Conservation (phyloP, 2,888 invertebrate genomes). For the Perizoma affinitatum region DNA sequence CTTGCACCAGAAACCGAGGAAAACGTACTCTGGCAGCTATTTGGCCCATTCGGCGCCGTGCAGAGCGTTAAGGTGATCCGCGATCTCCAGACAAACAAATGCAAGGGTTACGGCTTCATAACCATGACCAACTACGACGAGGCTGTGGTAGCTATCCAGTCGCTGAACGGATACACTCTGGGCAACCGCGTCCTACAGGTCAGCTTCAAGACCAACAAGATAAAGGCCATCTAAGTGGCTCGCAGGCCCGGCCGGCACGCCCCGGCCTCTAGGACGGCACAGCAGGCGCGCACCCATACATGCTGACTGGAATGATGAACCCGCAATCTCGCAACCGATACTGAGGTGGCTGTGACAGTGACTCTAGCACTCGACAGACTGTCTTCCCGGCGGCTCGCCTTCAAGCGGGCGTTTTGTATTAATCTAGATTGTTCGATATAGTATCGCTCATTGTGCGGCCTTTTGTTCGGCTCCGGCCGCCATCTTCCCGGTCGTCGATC, state of each 20-base stretch:
- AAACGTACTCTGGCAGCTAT: slow-evolving; percentile 97
- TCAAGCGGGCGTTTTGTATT: slow-evolving; percentile 62
- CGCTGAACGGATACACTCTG: slow-evolving; percentile 95
- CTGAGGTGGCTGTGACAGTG: slow-evolving; percentile 37
- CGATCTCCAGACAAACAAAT: slow-evolving; percentile 96
- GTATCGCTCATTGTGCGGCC: slow-evolving; percentile 66
- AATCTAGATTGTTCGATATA: slow-evolving; percentile 61
- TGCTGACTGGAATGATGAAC: slow-evolving; percentile 40
- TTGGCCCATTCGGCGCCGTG: slow-evolving; percentile 97
- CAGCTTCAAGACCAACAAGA: slow-evolving; percentile 95
- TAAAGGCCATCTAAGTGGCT: slow-evolving; percentile 87
- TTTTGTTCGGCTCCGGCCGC: slow-evolving; percentile 37
- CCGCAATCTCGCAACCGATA: slow-evolving; percentile 36
- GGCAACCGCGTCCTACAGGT: slow-evolving; percentile 96
- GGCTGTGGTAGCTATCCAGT: slow-evolving; percentile 95
- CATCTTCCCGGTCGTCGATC: slow-evolving; percentile 29
- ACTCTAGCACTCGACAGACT: slow-evolving; percentile 42
- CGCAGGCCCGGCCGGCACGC: slow-evolving; percentile 71
- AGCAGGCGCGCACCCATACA: slow-evolving; percentile 82
- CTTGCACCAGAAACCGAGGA: slow-evolving; percentile 98
- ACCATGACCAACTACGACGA: slow-evolving; percentile 98
- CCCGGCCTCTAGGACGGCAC: slow-evolving; percentile 81
- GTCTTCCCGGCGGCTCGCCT: slow-evolving; percentile 50
- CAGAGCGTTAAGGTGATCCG: slow-evolving; percentile 96
- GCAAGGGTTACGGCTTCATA: slow-evolving; percentile 97